A percentile compares a stretch with the other conserved stretches of the same genome.
phyloP scores from a whole-genome alignment of 2,888 invertebrate genomes.

The Nemapogon koenigi region DNA sequence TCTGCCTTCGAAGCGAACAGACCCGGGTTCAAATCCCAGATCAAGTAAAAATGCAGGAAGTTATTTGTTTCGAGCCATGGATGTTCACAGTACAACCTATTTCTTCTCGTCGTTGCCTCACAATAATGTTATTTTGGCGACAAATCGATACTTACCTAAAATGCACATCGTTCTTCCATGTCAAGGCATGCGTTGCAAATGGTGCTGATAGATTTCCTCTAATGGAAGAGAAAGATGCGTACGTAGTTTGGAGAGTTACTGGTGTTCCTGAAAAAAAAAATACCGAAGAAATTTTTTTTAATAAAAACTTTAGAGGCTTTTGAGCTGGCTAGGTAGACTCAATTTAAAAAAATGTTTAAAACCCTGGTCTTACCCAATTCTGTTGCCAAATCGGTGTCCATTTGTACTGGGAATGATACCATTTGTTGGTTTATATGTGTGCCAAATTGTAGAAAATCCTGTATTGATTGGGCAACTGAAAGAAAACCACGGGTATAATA shows the following conservation, averaged over 20 bases:
- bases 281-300: too few relatives aligned
- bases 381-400: slow-evolving; percentile 46
- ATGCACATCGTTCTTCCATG: slow-evolving; percentile 68
- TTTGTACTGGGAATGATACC: slow-evolving; percentile 48
- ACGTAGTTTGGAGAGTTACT: slow-evolving; percentile 59
- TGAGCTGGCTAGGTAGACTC: too few relatives aligned
- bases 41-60: too few relatives aligned
- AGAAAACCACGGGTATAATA: too few relatives aligned
- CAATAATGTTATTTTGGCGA: too few relatives aligned
- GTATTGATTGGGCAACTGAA: slow-evolving; percentile 62
- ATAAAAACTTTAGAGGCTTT: too few relatives aligned
- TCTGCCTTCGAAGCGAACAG: too few relatives aligned
- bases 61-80: too few relatives aligned
- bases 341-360: too few relatives aligned
- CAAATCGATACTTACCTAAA: slow-evolving; percentile 39
- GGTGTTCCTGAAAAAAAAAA: slow-evolving; percentile 55
- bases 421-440: slow-evolving; percentile 67
- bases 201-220: slow-evolving; percentile 74
- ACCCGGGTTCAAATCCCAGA: too few relatives aligned
- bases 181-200: slow-evolving; percentile 54
- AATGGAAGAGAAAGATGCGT: slow-evolving; percentile 65
- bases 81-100: too few relatives aligned
- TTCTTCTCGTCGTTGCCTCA: too few relatives aligned
- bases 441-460: slow-evolving; percentile 62
- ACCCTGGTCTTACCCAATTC: slow-evolving; percentile 41